Percentiles rank a stretch among this genome's conserved stretches.
These are phyloP conservation scores for Heliocidaris erythrogramma DNA, from an alignment of 35 echinoderm and acorn worm genomes.

Conservation along the genomic window DNA sequence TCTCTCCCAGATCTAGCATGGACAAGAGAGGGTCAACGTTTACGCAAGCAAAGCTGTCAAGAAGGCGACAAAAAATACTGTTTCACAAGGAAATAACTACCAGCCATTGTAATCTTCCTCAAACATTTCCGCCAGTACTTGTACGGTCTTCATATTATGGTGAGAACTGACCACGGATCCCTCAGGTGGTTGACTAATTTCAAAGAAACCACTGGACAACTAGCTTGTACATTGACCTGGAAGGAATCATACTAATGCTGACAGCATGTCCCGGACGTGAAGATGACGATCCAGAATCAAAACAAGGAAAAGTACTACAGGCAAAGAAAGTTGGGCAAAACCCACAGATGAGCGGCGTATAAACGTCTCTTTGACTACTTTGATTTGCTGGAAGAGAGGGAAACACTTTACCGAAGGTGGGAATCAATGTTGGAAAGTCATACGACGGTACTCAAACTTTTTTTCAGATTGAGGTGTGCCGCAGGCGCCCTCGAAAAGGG, in stretches of 20 bases:
- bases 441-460: too few species aligned
- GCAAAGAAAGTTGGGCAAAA: too few species aligned
- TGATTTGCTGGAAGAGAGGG: too few species aligned
- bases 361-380: too few species aligned
- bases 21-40: conserved; percentile 39
- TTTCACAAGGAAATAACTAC: neutral
- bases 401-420: too few species aligned
- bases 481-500: too few species aligned
- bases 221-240: conserved; percentile 12
- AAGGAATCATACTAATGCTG: too few species aligned
- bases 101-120: neutral
- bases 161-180: conserved; percentile 31
- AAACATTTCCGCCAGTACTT: neutral
- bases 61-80: neutral
- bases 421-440: too few species aligned
- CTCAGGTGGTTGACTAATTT: conserved; percentile 29
- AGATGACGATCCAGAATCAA: neutral
- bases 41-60: conserved; percentile 25
- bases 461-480: too few species aligned
- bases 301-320: too few species aligned
- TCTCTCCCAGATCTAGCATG: conserved; percentile 40
- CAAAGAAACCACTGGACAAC: conserved; percentile 18
- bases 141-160: neutral
- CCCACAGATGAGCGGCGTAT: too few species aligned
- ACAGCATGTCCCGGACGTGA: too few species aligned